Conservation (phyloP, 1,140 invertebrate genomes). For the Monochamus saltuarius region DNA sequence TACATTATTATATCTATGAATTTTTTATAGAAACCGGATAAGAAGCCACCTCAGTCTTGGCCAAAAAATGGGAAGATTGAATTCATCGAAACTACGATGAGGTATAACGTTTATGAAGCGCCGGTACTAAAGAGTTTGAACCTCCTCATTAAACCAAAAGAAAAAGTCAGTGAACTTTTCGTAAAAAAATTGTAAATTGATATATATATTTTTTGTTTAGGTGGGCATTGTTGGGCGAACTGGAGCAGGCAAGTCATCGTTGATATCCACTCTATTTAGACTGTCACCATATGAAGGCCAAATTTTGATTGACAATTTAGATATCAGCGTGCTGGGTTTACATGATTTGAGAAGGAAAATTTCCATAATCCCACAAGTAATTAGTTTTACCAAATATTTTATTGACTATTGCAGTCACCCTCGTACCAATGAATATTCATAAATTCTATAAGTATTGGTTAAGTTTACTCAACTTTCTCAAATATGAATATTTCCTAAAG, state of each 20-base stretch:
- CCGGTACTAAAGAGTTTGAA: conserved; percentile 58
- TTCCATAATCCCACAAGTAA: conserved; percentile 79
- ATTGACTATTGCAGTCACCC: too few species aligned
- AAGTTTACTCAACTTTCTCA: too few species aligned
- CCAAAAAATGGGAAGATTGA: conserved; percentile 64
- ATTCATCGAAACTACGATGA: conserved; percentile 60
- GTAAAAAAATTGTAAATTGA: background rate
- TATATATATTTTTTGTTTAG: conserved; percentile 45
- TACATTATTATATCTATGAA: conserved; percentile 1
- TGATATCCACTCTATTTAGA: conserved; percentile 81
- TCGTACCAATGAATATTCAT: too few species aligned
- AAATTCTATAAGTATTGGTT: too few species aligned
- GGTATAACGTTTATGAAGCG: conserved; percentile 53
- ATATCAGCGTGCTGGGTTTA: conserved; percentile 60
- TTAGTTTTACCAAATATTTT: too few species aligned
- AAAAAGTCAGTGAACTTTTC: conserved; percentile 51
- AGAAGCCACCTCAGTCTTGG: conserved; percentile 67
- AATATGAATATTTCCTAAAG: too few species aligned
- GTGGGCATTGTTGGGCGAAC: conserved; percentile 85
- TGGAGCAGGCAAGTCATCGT: conserved; percentile 89
- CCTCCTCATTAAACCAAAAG: conserved; percentile 56
- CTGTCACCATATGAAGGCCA: conserved; percentile 65
- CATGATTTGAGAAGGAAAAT: conserved; percentile 67
- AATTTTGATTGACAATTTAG: conserved; percentile 61
- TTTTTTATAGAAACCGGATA: conserved; percentile 53